phyloP scores from a whole-genome alignment of 1,140 invertebrate species.

The Lerema accius region DNA sequence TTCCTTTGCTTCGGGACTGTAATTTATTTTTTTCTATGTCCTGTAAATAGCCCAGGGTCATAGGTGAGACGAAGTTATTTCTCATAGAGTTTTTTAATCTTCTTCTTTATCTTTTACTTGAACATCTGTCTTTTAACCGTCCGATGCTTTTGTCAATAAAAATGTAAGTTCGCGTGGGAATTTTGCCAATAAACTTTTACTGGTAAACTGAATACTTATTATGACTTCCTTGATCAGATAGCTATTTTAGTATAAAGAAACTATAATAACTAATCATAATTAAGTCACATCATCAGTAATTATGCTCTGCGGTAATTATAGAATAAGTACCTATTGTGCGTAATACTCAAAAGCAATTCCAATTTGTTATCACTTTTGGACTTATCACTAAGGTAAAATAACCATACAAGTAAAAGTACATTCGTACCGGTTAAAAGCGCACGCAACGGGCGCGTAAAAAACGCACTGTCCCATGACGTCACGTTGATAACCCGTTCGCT shows the following conservation, averaged over 20 bases:
- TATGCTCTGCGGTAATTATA: too few species aligned
- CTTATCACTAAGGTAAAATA: conserved; percentile 6
- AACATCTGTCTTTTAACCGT: conserved; percentile 57
- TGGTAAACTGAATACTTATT: too few species aligned
- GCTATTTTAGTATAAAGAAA: too few species aligned
- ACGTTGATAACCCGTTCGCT: conserved; percentile 59
- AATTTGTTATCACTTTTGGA: background rate
- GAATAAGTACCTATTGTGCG: too few species aligned
- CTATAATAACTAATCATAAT: too few species aligned
- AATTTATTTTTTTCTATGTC: conserved; percentile 78
- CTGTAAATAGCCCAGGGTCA: conserved; percentile 69
- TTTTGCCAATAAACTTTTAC: conserved; percentile 12
- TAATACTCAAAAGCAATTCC: background rate
- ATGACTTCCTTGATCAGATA: too few species aligned
- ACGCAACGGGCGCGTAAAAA: conserved; percentile 44
- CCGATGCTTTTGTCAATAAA: conserved; percentile 29
- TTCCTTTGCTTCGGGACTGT: conserved; percentile 61
- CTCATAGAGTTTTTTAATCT: conserved; percentile 64
- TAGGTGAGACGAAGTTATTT: conserved; percentile 67
- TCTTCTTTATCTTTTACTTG: conserved; percentile 51
- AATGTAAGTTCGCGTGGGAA: conserved; percentile 54
- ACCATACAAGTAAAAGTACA: background rate
- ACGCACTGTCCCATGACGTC: conserved; percentile 63
- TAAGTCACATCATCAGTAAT: too few species aligned
- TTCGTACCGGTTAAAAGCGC: conserved; percentile 11